These are phyloP conservation scores for Lasioglossum malachurum DNA, from an alignment of 2,888 invertebrate genomes.

Conservation along the genomic window DNA sequence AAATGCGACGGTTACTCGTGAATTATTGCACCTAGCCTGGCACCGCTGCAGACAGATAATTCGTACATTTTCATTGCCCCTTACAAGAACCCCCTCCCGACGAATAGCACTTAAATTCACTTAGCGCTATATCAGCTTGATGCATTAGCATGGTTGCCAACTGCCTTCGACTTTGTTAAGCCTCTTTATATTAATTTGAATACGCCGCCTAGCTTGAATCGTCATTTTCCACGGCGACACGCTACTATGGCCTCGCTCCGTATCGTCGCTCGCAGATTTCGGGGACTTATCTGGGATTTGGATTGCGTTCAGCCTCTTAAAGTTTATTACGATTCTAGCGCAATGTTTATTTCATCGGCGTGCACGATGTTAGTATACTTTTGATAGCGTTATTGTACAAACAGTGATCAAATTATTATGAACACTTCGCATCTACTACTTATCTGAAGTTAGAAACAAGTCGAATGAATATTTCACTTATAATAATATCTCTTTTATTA, in stretches of 20 bases:
- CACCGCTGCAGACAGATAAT: conserved; percentile 49
- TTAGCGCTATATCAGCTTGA: conserved; percentile 58
- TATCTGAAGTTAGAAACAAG: neutral
- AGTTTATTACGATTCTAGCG: neutral
- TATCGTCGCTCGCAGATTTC: conserved; percentile 7
- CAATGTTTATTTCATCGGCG: neutral
- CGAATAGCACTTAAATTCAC: conserved; percentile 57
- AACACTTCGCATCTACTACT: neutral
- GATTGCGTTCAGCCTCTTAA: neutral
- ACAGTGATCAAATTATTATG: neutral
- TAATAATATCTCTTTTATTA: neutral
- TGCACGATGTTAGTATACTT: neutral
- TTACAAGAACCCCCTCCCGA: conserved; percentile 20
- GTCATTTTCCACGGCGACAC: neutral
- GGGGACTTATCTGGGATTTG: conserved; percentile 6
- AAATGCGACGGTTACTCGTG: conserved; percentile 54
- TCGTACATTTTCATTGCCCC: conserved; percentile 53
- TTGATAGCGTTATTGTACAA: neutral
- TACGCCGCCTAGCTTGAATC: conserved; percentile 13
- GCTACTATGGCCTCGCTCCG: neutral
- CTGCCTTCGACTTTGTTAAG: conserved; percentile 56
- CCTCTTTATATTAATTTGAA: conserved; percentile 54
- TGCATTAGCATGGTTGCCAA: conserved; percentile 53
- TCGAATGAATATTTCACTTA: neutral
- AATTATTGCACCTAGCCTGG: conserved; percentile 44